Percentiles rank a stretch among this genome's conserved stretches.
phyloP scores from a whole-genome alignment of 2,113 vertebrate genomes.

The Cromileptes altivelis region DNA sequence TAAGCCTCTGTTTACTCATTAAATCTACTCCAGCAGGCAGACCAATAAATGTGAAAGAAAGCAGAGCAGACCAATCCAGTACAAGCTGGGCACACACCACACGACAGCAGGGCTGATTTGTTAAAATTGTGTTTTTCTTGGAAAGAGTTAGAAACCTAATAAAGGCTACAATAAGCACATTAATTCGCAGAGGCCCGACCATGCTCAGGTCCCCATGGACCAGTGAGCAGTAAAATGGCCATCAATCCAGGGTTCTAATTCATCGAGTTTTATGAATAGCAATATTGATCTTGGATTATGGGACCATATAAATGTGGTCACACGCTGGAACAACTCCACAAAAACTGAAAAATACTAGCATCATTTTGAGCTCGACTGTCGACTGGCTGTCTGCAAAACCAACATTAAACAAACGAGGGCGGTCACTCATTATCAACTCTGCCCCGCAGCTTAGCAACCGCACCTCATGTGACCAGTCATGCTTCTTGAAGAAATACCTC shows the following conservation, averaged over 20 bases:
- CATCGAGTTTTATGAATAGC: slow-evolving; percentile 53
- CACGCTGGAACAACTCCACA: neutral
- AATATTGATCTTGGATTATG: slow-evolving; percentile 50
- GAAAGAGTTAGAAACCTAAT: slow-evolving; percentile 19
- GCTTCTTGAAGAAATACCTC: slow-evolving; percentile 74
- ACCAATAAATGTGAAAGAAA: slow-evolving; percentile 13
- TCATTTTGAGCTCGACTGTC: slow-evolving; percentile 11
- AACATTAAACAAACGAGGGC: slow-evolving; percentile 45
- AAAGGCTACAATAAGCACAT: slow-evolving; percentile 20
- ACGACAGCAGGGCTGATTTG: slow-evolving; percentile 11
- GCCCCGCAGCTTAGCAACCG: slow-evolving; percentile 67
- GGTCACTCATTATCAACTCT: slow-evolving; percentile 56
- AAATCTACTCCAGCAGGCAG: slow-evolving; percentile 1
- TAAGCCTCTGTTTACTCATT: slow-evolving; percentile 22
- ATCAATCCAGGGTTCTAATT: slow-evolving; percentile 31
- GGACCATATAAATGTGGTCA: slow-evolving; percentile 32
- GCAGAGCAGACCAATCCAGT: neutral
- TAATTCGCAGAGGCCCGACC: neutral
- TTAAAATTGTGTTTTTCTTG: slow-evolving; percentile 22
- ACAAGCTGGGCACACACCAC: neutral
- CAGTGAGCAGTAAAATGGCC: slow-evolving; percentile 31
- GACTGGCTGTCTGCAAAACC: slow-evolving; percentile 22
- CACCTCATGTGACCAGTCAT: slow-evolving; percentile 79
- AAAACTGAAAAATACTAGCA: slow-evolving; percentile 11
- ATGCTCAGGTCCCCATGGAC: neutral